phyloP scores from a whole-genome alignment of 2,113 vertebrate genomes.

The Mobula birostris region DNA sequence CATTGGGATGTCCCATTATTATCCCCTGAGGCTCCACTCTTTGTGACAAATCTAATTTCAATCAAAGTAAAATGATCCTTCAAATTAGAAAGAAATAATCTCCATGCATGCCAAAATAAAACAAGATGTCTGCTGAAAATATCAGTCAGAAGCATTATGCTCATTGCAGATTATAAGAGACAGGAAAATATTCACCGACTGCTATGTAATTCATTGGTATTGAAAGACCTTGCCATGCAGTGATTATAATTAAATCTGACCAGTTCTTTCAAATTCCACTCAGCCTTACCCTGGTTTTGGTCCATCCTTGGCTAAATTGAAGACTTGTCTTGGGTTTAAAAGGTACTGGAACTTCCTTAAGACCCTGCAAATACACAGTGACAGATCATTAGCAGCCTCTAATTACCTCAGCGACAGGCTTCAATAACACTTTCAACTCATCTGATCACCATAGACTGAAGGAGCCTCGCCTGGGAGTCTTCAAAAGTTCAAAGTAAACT shows the following conservation, averaged over 20 bases:
- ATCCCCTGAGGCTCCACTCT: neutral
- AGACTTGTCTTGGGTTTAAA: slow-evolving; percentile 85
- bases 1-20: neutral
- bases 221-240: too few species aligned
- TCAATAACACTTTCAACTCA: neutral
- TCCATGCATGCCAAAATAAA: too few species aligned
- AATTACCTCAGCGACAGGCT: neutral
- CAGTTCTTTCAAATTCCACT: neutral
- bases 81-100: too few species aligned
- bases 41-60: neutral
- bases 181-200: neutral
- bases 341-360: slow-evolving; percentile 83
- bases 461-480: too few species aligned
- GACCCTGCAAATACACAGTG: slow-evolving; percentile 57
- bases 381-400: neutral
- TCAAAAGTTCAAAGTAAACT: too few species aligned
- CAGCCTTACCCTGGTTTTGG: slow-evolving; percentile 71
- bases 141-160: neutral
- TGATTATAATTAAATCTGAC: neutral
- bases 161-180: neutral
- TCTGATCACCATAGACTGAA: neutral
- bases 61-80: neutral
- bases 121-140: too few species aligned
- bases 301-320: slow-evolving; percentile 68
- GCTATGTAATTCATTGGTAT: neutral